Evolutionary conservation across 1,140 invertebrate genomes (phyloP).

Genomic region (Drosophila ironensis): DNA sequence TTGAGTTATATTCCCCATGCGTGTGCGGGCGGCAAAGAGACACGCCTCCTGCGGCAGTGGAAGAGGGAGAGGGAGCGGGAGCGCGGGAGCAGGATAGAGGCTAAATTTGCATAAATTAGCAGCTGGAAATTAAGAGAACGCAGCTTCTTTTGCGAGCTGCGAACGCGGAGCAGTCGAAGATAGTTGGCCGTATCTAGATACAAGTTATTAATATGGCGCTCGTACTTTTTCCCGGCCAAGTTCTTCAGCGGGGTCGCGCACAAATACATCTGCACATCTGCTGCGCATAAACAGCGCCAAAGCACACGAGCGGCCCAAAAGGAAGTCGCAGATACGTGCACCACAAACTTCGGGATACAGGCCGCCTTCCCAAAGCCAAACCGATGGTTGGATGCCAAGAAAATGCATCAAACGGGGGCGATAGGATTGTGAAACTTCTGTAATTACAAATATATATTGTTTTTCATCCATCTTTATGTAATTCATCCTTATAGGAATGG

Average conservation of each 20-base stretch:
- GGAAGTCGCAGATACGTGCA: slow-evolving; percentile 55
- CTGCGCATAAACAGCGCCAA: slow-evolving; percentile 66
- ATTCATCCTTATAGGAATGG: too few relatives aligned
- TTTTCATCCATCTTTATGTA: too few relatives aligned
- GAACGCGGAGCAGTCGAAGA: slow-evolving; percentile 24
- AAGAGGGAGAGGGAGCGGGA: neutral
- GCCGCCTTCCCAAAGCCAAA: neutral
- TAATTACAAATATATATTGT: too few relatives aligned
- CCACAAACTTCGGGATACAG: slow-evolving; percentile 15
- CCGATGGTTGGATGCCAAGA: neutral
- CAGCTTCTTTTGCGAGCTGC: slow-evolving; percentile 53
- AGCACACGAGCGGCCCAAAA: slow-evolving; percentile 20
- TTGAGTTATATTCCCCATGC: slow-evolving; percentile 65
- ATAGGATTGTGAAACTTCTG: too few relatives aligned
- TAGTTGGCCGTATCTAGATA: slow-evolving; percentile 69
- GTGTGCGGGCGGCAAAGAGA: slow-evolving; percentile 2
- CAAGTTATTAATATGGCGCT: slow-evolving; percentile 81
- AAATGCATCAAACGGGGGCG: too few relatives aligned
- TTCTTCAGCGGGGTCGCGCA: slow-evolving; percentile 41
- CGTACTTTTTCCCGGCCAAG: slow-evolving; percentile 78
- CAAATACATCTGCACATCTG: slow-evolving; percentile 63
- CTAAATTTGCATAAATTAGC: slow-evolving; percentile 77
- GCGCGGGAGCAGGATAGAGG: neutral
- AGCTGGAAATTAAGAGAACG: slow-evolving; percentile 72
- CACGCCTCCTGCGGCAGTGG: neutral